Conservation (phyloP, 1,140 invertebrate species). For the Teleogryllus occipitalis region DNA sequence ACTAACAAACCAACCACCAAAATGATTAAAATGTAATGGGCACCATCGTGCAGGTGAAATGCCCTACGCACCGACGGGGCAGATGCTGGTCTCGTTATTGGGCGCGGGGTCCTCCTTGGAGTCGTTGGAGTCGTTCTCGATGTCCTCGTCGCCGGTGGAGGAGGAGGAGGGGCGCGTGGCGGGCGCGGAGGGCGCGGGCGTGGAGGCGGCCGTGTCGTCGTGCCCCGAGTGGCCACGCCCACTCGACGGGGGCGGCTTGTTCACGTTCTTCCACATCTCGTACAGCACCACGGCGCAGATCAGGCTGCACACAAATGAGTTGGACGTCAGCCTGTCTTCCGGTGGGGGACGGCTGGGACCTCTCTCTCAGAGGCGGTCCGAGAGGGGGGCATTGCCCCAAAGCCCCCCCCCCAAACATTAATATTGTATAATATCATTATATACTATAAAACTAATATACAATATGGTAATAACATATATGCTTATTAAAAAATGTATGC, state of each 20-base stretch:
- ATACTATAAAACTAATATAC: too few species aligned
- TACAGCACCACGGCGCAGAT: conserved; percentile 56
- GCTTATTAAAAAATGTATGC: too few species aligned
- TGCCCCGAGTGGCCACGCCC: conserved; percentile 48
- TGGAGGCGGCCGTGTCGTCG: neutral
- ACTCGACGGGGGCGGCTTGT: neutral
- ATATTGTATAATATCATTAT: too few species aligned
- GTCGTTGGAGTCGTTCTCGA: conserved; percentile 58
- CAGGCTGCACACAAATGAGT: conserved; percentile 37
- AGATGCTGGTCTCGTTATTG: conserved; percentile 27
- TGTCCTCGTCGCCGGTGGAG: conserved; percentile 63
- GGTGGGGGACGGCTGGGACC: too few species aligned
- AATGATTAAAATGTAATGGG: too few species aligned
- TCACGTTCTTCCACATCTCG: conserved; percentile 52
- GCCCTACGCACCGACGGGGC: conserved; percentile 7
- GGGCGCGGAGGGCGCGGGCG: conserved; percentile 17
- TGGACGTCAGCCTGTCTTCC: too few species aligned
- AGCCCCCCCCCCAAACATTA: too few species aligned
- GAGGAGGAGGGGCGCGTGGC: conserved; percentile 48
- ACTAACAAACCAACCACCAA: too few species aligned
- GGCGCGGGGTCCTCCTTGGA: conserved; percentile 32
- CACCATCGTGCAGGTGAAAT: too few species aligned
- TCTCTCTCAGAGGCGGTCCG: too few species aligned
- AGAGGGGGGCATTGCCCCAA: too few species aligned
- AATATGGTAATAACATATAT: too few species aligned